These are phyloP conservation scores for Prionace glauca DNA, from an alignment of 2,797 vertebrate genomes.

Conservation along the genomic window DNA sequence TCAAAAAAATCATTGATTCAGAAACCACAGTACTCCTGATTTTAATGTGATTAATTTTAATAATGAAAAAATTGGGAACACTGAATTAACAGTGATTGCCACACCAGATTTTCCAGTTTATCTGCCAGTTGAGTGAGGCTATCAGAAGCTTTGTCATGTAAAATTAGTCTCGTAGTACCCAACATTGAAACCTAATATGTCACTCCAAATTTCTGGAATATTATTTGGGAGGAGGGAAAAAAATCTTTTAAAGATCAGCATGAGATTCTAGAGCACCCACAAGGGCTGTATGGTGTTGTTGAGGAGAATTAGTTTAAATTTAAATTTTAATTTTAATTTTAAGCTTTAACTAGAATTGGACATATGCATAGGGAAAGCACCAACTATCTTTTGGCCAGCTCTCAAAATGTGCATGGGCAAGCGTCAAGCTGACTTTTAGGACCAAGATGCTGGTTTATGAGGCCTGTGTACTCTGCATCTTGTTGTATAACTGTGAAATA, in stretches of 20 bases:
- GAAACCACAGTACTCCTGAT: neutral
- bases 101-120: neutral
- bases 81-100: neutral
- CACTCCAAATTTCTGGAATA: neutral
- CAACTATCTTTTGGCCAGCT: too few relatives aligned
- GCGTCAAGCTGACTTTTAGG: too few relatives aligned
- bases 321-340: neutral
- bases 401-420: too few relatives aligned
- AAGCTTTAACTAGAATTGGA: neutral
- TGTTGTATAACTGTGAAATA: too few relatives aligned
- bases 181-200: neutral
- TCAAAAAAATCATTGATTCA: neutral
- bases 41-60: neutral
- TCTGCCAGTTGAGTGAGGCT: neutral
- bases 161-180: neutral
- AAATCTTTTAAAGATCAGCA: neutral
- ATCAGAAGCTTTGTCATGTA: neutral
- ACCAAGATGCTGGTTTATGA: too few relatives aligned
- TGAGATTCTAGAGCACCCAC: neutral
- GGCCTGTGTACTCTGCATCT: too few relatives aligned
- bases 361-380: too few relatives aligned
- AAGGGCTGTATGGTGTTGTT: neutral
- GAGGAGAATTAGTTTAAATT: neutral
- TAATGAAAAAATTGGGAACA: neutral
- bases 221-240: neutral